These are phyloP conservation scores for Macrochelys suwanniensis DNA, from an alignment of 2,797 vertebrate species.

Conservation along the genomic window DNA sequence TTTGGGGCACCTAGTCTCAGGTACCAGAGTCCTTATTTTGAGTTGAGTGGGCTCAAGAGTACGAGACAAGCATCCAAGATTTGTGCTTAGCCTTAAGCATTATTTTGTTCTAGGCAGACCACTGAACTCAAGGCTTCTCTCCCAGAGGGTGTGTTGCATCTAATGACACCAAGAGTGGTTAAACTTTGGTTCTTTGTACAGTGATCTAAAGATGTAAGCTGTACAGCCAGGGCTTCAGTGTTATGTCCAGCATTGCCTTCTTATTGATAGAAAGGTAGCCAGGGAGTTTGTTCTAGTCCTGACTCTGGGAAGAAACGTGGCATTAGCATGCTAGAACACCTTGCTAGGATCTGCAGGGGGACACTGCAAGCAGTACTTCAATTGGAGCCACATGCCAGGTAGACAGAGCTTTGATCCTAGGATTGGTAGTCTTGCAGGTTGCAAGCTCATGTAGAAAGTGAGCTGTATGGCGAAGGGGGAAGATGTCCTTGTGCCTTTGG, in stretches of 20 bases:
- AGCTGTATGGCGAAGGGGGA: no score
- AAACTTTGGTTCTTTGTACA: background rate
- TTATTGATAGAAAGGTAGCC: background rate
- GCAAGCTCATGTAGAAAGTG: background rate
- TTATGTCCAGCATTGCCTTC: no score
- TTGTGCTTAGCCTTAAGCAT: background rate
- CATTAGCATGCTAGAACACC: background rate
- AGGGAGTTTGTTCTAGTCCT: background rate
- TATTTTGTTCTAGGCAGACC: background rate
- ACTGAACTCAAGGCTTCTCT: background rate
- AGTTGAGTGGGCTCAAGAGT: background rate
- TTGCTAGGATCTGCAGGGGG: no score
- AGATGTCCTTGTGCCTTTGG: background rate
- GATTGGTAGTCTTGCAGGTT: background rate
- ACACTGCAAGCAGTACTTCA: background rate
- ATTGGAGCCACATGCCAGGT: background rate
- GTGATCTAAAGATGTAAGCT: no score
- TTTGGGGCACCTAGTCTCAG: background rate
- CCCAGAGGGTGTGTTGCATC: background rate
- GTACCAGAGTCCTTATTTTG: background rate
- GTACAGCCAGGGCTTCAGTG: no score
- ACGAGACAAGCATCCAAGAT: background rate
- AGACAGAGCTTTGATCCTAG: background rate
- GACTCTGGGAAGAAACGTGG: background rate
- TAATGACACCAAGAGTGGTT: background rate